Evolutionary conservation across 2,113 vertebrate species (phyloP), one percentile per base, ranked within the genome.

Genomic region (Fulmarus glacialis): DNA sequence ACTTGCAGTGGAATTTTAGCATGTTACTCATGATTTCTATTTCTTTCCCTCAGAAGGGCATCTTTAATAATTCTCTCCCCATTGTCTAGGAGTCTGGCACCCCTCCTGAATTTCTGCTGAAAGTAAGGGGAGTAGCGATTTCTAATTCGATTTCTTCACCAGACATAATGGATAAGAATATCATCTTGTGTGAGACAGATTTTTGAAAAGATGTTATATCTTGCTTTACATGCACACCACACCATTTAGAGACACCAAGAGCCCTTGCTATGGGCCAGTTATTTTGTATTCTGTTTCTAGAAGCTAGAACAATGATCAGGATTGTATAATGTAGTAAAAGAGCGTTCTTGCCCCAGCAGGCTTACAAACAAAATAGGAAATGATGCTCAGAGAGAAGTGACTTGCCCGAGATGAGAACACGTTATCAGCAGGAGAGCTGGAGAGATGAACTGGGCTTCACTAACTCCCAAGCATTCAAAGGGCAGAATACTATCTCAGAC

Each of bases 1-100:
- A 93, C 60, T 91, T 74, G 91, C 94, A 97, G 87, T 67, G 68
- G 91, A 94, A 96, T 97, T 96, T 96, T 90, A 95, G 92, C 88
- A 26, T 62, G 79, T 95, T 94, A 83, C 77, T 96, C 82, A 48
- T 53, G 53, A 80, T 92, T 93, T 93, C 74, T 86, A 1, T 90
- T 96, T 91, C 87, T 66, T 94, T 58, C 34, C 79, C 47, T 88
- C 52, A 53, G 85, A 94, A 94, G 34, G 82, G 91, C 56, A 73
- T 86, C 82, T 79, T 93, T 94, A 93, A 71, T 90, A 89, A 93
- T 97, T 87, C 74, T 89, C 88, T 88, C 43, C 77, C 86, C 80
- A 58, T 56, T 85, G 87, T 70, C 59, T 47, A 36, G 71, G 68
- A 93, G 62, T 70, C 87, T 97, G 85, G 85, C 77, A 80, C 70